Evolutionary conservation across 2,113 vertebrate species (phyloP), one percentile per base, ranked within the genome.

Genomic region (Meriones unguiculatus): DNA sequence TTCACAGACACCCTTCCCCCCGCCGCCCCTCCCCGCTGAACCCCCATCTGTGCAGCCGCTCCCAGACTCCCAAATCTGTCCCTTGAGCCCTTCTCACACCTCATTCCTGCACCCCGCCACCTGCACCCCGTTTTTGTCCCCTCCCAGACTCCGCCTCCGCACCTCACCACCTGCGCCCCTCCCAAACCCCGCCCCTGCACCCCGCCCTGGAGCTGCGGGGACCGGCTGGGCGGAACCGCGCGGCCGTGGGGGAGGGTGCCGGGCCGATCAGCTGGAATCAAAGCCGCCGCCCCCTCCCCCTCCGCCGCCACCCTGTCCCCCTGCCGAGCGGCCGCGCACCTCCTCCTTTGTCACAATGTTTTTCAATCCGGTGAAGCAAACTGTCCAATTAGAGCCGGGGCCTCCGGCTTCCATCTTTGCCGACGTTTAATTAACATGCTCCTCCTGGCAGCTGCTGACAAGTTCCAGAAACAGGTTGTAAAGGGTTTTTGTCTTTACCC

Each of bases 341-440:
- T 98, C 98, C 98, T 98, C 98, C 98, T 98, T 98, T 98, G 98
- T 98, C 98, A 98, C 98, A 98, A 98, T 99, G 98, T 98, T 98
- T 98, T 98, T 98, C 98, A 98, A 98, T 98, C 98, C 97, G 88
- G 97, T 90, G 98, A 98, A 98, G 98, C 98, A 98, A 99, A 98
- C 98, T 98, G 98, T 98, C 98, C 98, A 99, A 99, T 99, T 98
- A 98, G 98, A 99, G 98, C 98, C 87, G 91, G 98, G 98, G 97
- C 98, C 98, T 98, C 98, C 86, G 95, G 98, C 98, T 98, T 98
- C 98, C 98, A 98, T 98, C 98, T 99, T 98, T 98, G 98, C 98
- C 97, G 97, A 98, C 98, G 98, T 98, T 98, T 99, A 98, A 99
- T 98, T 99, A 99, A 98, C 98, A 98, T 97, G 98, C 98, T 98